A percentile compares a stretch with the other conserved stretches of the same genome.
Evolutionary conservation across 2,797 vertebrate species (phyloP).

Genomic region (Margarornis squamiger): DNA sequence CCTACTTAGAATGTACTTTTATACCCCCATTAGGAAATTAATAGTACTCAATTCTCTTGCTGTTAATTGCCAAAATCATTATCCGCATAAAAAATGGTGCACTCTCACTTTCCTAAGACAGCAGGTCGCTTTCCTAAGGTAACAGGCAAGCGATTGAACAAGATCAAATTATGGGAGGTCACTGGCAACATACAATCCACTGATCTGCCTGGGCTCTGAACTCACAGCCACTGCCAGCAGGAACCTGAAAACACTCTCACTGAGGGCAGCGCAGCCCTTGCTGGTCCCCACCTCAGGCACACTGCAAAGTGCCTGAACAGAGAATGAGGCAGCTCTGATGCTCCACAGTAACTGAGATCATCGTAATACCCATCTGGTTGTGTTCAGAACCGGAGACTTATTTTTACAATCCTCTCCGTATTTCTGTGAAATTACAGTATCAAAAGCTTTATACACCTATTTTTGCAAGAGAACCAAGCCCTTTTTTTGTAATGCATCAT

Average conservation of each 20-base stretch:
- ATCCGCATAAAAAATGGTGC: background rate
- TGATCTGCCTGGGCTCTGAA: background rate
- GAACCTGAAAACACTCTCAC: background rate
- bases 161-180: background rate
- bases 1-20: background rate
- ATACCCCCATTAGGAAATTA: background rate
- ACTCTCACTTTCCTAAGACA: background rate
- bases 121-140: background rate
- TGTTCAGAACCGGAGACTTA: background rate
- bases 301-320: background rate
- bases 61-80: background rate
- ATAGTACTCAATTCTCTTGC: background rate
- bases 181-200: background rate
- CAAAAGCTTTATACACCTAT: background rate
- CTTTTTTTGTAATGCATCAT: background rate
- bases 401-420: background rate
- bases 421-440: background rate
- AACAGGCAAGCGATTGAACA: rapidly evolving
- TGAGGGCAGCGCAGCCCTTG: background rate
- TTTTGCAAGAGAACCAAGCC: background rate
- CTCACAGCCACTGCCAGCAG: background rate
- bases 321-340: background rate
- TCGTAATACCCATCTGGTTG: rapidly evolving
- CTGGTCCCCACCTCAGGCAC: background rate
- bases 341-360: background rate